A percentile compares a stretch with the other conserved stretches of the same genome.
These are phyloP conservation scores for Cyanocitta stelleri DNA, from an alignment of 2,113 vertebrate genomes.

Conservation along the genomic window DNA sequence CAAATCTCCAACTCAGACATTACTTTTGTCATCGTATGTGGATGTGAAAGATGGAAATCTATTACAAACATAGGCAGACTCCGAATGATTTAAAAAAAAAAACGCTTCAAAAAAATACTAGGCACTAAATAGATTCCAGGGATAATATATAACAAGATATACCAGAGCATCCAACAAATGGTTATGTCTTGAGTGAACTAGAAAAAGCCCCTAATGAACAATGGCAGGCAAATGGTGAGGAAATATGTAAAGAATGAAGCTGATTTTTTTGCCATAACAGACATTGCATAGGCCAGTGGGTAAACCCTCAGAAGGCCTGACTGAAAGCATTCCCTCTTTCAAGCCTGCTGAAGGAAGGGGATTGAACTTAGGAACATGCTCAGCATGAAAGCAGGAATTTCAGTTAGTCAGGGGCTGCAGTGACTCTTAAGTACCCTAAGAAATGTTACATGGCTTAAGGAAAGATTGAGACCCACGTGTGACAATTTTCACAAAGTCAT, in stretches of 20 bases:
- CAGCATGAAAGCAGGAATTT: not conserved
- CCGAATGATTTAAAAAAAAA: not conserved
- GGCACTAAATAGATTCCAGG: not conserved
- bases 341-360: not conserved
- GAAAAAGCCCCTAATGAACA: not conserved
- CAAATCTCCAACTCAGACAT: not conserved
- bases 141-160: not conserved
- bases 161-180: not conserved
- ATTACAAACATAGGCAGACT: not conserved
- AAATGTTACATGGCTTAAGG: not conserved
- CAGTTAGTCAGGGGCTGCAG: not conserved
- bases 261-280: not conserved
- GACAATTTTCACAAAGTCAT: not conserved
- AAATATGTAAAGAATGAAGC: not conserved
- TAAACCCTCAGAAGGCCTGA: not conserved
- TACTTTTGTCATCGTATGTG: not conserved
- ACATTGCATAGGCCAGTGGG: not conserved
- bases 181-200: not conserved
- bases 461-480: not conserved
- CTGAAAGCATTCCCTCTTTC: not conserved
- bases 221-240: not conserved
- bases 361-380: not conserved
- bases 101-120: not conserved
- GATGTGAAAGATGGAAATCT: not conserved
- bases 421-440: not conserved